Conservation (phyloP, 2,113 vertebrate genomes). For the Calonectris borealis region DNA sequence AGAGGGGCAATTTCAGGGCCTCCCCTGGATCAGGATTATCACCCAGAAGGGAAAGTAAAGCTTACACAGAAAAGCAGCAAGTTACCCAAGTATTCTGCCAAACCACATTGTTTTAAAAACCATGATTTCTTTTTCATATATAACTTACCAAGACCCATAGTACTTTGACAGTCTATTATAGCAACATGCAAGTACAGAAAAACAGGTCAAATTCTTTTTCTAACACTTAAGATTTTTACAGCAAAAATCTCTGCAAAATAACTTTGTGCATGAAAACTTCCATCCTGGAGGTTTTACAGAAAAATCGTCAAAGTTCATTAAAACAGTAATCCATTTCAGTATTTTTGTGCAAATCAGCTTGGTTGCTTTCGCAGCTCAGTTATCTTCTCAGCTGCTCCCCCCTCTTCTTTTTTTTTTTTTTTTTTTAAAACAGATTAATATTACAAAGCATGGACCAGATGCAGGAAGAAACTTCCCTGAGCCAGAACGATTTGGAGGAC, state of each 20-base stretch:
- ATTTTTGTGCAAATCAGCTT: background rate
- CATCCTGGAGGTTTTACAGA: background rate
- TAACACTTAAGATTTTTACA: background rate
- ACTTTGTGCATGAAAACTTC: background rate
- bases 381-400: background rate
- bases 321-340: background rate
- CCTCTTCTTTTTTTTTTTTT: too few relatives aligned
- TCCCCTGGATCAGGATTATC: background rate
- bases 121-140: background rate
- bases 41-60: background rate
- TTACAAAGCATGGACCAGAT: constrained; percentile 11
- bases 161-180: background rate
- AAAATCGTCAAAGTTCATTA: background rate
- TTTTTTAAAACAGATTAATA: background rate
- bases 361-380: background rate
- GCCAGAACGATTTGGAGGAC: background rate
- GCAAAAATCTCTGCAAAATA: background rate
- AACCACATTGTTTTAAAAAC: background rate
- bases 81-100: background rate
- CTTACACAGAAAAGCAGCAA: background rate
- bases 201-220: background rate
- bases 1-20: background rate
- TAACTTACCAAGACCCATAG: background rate
- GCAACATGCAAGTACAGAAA: background rate
- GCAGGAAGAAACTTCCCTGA: background rate